Conservation (phyloP, 2,797 vertebrate species). For the Hippocampus kuda region DNA sequence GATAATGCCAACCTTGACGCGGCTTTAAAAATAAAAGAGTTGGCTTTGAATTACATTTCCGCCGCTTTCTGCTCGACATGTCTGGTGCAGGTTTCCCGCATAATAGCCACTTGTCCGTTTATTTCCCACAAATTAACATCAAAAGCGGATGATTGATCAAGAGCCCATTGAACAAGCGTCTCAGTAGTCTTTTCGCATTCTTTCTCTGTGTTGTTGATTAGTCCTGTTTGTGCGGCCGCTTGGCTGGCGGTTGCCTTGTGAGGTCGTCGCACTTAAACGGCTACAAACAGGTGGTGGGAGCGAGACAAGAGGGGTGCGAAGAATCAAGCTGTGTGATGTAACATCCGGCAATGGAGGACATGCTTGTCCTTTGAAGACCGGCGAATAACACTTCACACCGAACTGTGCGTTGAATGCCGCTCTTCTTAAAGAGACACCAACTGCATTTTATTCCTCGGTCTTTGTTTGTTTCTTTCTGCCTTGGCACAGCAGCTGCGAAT, state of each 20-base stretch:
- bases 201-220: conserved; percentile 41
- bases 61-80: neutral
- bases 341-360: conserved; percentile 52
- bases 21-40: neutral
- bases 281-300: conserved; percentile 50
- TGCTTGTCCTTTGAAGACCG: conserved; percentile 52
- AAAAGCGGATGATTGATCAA: conserved; percentile 43
- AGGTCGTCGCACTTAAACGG: conserved; percentile 45
- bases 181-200: conserved; percentile 30
- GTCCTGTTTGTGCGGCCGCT: conserved; percentile 41
- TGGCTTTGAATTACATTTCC: neutral
- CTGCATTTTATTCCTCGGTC: conserved; percentile 11
- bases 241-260: conserved; percentile 28
- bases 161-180: conserved; percentile 30
- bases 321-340: conserved; percentile 57
- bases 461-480: conserved; percentile 6
- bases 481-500: conserved; percentile 20
- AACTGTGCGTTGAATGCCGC: conserved; percentile 41
- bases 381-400: conserved; percentile 52
- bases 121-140: conserved; percentile 19
- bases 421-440: conserved; percentile 26
- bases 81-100: neutral
- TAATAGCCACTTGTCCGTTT: conserved; percentile 11
- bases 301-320: conserved; percentile 46
- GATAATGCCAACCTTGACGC: neutral